Evolutionary conservation across 1,140 invertebrate species (phyloP).

Genomic region (Drosophila santomea): DNA sequence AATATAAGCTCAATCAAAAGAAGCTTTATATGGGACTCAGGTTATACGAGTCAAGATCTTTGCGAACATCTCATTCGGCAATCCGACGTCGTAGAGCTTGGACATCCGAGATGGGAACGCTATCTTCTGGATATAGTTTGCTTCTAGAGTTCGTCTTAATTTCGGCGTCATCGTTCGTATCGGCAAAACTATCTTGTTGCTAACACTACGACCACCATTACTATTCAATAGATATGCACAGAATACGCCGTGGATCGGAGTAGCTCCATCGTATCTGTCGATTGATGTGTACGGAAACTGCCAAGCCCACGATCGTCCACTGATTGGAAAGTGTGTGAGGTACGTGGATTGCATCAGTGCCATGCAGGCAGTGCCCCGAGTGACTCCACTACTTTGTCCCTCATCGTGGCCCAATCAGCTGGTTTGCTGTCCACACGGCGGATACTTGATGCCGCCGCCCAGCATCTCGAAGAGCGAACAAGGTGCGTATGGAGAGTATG

Average conservation of each 20-base stretch:
- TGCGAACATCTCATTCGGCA: slow-evolving; percentile 20
- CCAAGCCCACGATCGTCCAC: slow-evolving; percentile 39
- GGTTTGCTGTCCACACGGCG: slow-evolving; percentile 59
- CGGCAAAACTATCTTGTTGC: background rate
- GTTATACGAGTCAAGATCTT: slow-evolving; percentile 7
- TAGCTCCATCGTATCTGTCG: slow-evolving; percentile 2
- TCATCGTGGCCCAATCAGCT: slow-evolving; percentile 13
- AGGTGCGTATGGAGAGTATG: slow-evolving; percentile 15
- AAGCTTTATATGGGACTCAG: background rate
- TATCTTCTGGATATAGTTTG: background rate
- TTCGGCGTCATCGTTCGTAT: background rate
- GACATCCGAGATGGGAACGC: slow-evolving; percentile 16
- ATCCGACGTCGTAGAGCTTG: slow-evolving; percentile 1
- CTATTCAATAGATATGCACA: slow-evolving; percentile 1
- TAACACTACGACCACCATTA: background rate
- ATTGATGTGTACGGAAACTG: slow-evolving; percentile 48
- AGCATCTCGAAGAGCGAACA: slow-evolving; percentile 26
- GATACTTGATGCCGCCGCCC: slow-evolving; percentile 20
- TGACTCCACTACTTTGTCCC: slow-evolving; percentile 32
- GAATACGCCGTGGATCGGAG: background rate
- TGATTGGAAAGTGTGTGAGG: slow-evolving; percentile 44
- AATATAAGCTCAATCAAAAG: background rate
- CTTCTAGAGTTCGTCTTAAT: slow-evolving; percentile 4
- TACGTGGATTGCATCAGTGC: slow-evolving; percentile 44
- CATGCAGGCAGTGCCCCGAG: slow-evolving; percentile 10